Percentiles rank a stretch among this genome's conserved stretches.
Conservation (phyloP, 1,140 invertebrate species). For the Aphelinus atriplicis region DNA sequence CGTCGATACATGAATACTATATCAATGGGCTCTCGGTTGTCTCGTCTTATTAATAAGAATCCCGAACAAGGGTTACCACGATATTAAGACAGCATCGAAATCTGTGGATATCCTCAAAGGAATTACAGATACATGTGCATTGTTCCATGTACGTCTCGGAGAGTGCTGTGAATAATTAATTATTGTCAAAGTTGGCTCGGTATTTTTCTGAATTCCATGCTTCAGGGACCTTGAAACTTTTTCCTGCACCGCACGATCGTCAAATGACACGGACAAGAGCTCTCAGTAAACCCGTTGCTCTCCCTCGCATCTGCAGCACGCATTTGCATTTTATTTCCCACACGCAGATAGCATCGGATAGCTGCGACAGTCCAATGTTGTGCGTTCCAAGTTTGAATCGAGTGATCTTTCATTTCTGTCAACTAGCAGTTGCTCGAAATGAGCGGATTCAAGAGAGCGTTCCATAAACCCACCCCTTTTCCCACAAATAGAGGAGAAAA, state of each 20-base stretch:
- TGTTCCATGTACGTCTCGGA: not conserved
- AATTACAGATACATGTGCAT: too few species aligned
- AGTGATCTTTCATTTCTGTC: conserved; percentile 24
- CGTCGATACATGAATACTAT: too few species aligned
- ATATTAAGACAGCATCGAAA: too few species aligned
- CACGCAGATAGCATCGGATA: conserved; percentile 6
- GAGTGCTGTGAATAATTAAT: conserved; percentile 15
- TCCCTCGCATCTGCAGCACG: not conserved
- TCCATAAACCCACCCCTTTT: too few species aligned
- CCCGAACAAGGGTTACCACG: too few species aligned
- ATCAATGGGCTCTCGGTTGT: too few species aligned
- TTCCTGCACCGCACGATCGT: conserved; percentile 1
- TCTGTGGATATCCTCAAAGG: too few species aligned
- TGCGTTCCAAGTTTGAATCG: not conserved
- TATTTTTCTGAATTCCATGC: conserved; percentile 13
- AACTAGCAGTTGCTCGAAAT: not conserved
- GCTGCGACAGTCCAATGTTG: conserved; percentile 1
- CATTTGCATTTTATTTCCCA: conserved; percentile 33
- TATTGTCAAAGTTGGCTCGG: conserved; percentile 5
- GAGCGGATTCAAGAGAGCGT: too few species aligned
- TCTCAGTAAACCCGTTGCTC: not conserved
- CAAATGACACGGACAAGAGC: not conserved
- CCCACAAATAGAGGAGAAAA: too few species aligned
- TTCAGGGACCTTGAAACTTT: not conserved
- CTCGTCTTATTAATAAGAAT: too few species aligned